Evolutionary conservation across 2,797 vertebrate genomes (phyloP).

Genomic region (Rallus crepitans): DNA sequence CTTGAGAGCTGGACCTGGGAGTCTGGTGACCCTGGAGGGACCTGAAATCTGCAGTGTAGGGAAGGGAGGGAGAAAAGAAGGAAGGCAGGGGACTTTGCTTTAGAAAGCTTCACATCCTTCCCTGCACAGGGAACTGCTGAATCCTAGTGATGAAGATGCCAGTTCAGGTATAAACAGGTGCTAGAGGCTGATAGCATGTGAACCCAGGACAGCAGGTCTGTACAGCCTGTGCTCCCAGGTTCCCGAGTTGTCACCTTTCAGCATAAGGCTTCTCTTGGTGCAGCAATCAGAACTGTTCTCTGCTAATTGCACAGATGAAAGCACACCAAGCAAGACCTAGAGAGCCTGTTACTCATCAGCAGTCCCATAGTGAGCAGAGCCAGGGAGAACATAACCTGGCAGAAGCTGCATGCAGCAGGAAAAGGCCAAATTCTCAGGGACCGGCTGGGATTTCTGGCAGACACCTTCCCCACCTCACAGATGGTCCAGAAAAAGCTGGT

Average conservation of each 20-base stretch:
- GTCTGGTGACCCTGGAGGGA: background rate
- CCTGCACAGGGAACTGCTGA: background rate
- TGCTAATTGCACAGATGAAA: background rate
- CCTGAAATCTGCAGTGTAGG: background rate
- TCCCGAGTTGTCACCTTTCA: background rate
- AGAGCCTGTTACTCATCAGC: background rate
- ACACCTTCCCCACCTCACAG: background rate
- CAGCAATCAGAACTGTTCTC: background rate
- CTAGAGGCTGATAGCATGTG: rapidly evolving
- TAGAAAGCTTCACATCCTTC: background rate
- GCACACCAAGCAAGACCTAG: background rate
- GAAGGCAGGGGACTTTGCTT: background rate
- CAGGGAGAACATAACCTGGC: background rate
- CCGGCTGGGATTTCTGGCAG: background rate
- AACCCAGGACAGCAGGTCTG: background rate
- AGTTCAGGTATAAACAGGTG: background rate
- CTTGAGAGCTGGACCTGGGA: background rate
- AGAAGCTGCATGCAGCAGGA: background rate
- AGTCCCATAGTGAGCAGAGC: background rate
- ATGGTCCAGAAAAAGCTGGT: background rate
- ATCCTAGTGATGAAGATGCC: background rate
- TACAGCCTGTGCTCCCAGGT: background rate
- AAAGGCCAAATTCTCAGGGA: background rate
- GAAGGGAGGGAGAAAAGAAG: background rate
- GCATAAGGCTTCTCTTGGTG: background rate